phyloP scores from a whole-genome alignment of 2,113 vertebrate genomes.

The Oncorhynchus tshawytscha region DNA sequence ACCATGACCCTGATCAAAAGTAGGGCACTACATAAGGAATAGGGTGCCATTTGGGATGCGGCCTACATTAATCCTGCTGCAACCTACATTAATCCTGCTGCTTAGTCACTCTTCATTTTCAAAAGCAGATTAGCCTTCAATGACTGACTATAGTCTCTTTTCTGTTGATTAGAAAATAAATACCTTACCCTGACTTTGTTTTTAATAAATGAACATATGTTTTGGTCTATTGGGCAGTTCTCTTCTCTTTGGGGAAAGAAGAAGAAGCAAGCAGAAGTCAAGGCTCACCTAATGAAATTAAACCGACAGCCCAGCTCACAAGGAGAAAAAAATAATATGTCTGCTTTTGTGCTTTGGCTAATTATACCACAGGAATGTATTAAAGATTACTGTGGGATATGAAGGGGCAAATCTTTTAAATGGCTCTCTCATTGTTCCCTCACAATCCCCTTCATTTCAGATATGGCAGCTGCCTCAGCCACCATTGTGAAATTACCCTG shows the following conservation, averaged over 20 bases:
- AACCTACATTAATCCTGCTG: no score
- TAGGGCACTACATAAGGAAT: no score
- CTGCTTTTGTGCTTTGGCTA: conserved; percentile 66
- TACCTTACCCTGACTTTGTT: conserved; percentile 1
- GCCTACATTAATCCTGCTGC: no score
- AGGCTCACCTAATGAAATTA: conserved; percentile 61
- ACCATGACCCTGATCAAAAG: no score
- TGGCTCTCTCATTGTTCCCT: conserved; percentile 65
- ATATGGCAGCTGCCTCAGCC: conserved; percentile 47
- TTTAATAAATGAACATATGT: conserved; percentile 24
- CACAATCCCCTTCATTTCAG: conserved; percentile 59
- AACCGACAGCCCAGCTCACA: conserved; percentile 42
- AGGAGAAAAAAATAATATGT: conserved; percentile 54
- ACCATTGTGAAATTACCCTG: conserved; percentile 65
- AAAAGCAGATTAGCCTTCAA: no score
- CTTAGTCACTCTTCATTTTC: no score
- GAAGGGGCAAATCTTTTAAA: conserved; percentile 74
- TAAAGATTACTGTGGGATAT: conserved; percentile 67
- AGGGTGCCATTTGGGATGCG: no score
- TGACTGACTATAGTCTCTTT: background rate
- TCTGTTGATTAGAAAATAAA: conserved; percentile 19
- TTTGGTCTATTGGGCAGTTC: conserved; percentile 22
- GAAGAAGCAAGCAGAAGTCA: no score
- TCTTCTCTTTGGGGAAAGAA: conserved; percentile 24
- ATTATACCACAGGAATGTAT: conserved; percentile 67